A percentile compares a stretch with the other conserved stretches of the same genome.
These are phyloP conservation scores for Plodia interpunctella DNA, from an alignment of 1,140 invertebrate genomes.

Conservation along the genomic window DNA sequence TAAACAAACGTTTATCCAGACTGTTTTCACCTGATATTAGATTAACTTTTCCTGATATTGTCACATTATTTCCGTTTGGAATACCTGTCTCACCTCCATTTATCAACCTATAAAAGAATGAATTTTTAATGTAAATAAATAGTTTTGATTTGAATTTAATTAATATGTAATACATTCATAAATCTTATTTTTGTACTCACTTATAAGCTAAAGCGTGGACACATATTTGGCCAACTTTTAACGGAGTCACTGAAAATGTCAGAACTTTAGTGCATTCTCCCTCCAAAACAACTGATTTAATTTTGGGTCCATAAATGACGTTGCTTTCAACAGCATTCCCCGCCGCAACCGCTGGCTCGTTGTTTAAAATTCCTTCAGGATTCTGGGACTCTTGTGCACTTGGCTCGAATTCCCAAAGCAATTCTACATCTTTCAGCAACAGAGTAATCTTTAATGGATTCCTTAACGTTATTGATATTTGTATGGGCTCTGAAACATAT, in stretches of 20 bases:
- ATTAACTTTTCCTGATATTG: constrained; percentile 80
- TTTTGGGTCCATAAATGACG: constrained; percentile 61
- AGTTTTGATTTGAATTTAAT: constrained; percentile 10
- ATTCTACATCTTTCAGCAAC: constrained; percentile 83
- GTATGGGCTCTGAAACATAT: constrained; percentile 85
- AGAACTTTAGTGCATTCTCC: constrained; percentile 58
- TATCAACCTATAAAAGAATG: constrained; percentile 40
- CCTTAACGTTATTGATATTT: constrained; percentile 84
- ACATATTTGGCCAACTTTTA: constrained; percentile 54
- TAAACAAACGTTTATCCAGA: constrained; percentile 79
- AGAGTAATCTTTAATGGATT: constrained; percentile 90
- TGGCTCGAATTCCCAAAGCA: constrained; percentile 87
- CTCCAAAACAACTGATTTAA: constrained; percentile 53
- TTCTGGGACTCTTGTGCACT: constrained; percentile 55
- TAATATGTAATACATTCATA: background rate
- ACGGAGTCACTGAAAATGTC: constrained; percentile 59
- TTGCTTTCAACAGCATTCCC: constrained; percentile 53
- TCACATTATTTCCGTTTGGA: constrained; percentile 56
- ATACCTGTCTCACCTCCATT: constrained; percentile 56
- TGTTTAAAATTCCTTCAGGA: constrained; percentile 45
- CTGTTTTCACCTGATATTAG: constrained; percentile 76
- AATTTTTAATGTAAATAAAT: background rate
- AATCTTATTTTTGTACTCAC: constrained; percentile 51
- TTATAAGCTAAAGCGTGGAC: constrained; percentile 66
- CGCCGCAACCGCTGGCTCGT: constrained; percentile 56